A percentile compares a stretch with the other conserved stretches of the same genome.
Evolutionary conservation across 2,797 vertebrate species (phyloP).

Genomic region (Heliangelus exortis): DNA sequence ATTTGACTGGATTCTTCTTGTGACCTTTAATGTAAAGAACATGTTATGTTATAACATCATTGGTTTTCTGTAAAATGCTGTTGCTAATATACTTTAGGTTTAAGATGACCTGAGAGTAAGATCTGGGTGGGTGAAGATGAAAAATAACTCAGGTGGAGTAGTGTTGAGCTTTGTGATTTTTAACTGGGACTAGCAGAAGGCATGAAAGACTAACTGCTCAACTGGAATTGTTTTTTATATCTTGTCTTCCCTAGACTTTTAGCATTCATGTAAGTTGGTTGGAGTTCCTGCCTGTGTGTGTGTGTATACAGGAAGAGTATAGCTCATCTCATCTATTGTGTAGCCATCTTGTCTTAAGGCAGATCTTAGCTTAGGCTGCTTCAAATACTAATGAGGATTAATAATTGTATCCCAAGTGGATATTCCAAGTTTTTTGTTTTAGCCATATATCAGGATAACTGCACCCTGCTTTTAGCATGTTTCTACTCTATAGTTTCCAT

Average conservation of each 20-base stretch:
- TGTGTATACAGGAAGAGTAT: background rate
- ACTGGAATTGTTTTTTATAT: background rate
- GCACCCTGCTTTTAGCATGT: background rate
- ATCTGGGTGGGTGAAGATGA: background rate
- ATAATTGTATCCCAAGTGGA: background rate
- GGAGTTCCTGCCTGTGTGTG: background rate
- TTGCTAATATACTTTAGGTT: background rate
- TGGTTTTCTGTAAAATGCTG: background rate
- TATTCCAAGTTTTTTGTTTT: background rate
- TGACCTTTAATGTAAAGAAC: background rate
- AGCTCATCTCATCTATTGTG: background rate
- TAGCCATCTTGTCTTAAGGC: background rate
- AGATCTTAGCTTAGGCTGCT: background rate
- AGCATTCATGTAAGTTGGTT: background rate
- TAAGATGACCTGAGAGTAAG: background rate
- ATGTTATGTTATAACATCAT: accelerated
- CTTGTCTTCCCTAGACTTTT: background rate
- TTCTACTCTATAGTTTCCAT: background rate
- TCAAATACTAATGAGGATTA: background rate
- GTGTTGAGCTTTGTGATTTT: background rate
- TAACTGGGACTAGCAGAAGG: background rate
- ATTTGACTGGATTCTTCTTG: background rate
- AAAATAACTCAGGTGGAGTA: background rate
- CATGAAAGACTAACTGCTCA: background rate
- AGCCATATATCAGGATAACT: background rate